Base-by-base conservation (phyloP, 2,113 vertebrate genomes). In the Sinocyclocheilus grahami region DNA sequence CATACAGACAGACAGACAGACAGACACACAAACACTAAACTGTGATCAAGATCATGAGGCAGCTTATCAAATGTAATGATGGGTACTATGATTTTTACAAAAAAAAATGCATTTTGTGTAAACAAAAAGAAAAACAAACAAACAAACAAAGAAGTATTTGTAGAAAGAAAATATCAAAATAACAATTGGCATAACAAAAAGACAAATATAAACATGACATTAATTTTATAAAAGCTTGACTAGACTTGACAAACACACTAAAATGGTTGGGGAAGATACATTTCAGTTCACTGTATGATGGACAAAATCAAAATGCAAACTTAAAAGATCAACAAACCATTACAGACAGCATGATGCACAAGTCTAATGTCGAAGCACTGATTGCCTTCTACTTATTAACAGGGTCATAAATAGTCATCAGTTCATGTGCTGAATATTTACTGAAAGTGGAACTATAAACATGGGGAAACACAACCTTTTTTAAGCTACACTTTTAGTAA, bases 331-430 rank as follows among this genome's bases (percentile, higher is more conserved):
- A 80, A 11, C 33, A 67, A 82, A 84, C 51, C 72, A 39, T 79
- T 82, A 85, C 48, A 85, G 78, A 72, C 24, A 62, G 30, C 11
- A 78, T 51, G 51, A 79, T 89, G 82, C 71, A 22, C 60, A 39
- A 14, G 30, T 82, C n/a, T 53, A 37, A 33, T 24, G 65, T 82
- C 16, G 72, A 77, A 55, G 58, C 58, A 83, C 62, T 89, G 55
- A 85, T 69, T 78, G 69, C 71, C 24, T 63, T 48, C 27, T 76
- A 14, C 72, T 76, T 69, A 39, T 63, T 77, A 27, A 76, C 33
- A 60, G 30, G 42, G 42, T 42, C 42, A 42, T 42, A 42, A 9
- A 42, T 42, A 11, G 74, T 33, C 13, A 6, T 82, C 46, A 82
- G 16, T 67, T 65, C 24, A 30, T 27, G 13, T 27, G 39, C 37